A percentile compares a stretch with the other conserved stretches of the same genome.
phyloP scores from a whole-genome alignment of 2,888 invertebrate species.

The Ophioninae sp. region DNA sequence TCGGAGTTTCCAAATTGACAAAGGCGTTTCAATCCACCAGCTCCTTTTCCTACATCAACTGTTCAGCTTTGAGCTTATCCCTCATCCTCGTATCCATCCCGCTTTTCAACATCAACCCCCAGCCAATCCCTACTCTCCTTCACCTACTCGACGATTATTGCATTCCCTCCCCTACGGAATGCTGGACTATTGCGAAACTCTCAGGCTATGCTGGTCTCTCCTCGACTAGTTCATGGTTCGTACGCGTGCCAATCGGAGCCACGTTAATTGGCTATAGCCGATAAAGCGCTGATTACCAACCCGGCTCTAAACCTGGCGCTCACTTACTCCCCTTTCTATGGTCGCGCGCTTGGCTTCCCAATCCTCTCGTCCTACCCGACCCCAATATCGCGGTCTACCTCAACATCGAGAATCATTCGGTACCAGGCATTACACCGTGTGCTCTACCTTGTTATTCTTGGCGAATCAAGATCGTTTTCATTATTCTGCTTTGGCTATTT shows the following conservation, averaged over 20 bases:
- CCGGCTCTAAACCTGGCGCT: slow-evolving; percentile 65
- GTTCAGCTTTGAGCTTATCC: slow-evolving; percentile 1
- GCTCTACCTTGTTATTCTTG: slow-evolving; percentile 39
- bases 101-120: slow-evolving; percentile 21
- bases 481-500: neutral
- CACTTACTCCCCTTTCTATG: slow-evolving; percentile 38
- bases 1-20: slow-evolving; percentile 37
- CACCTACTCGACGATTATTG: slow-evolving; percentile 23
- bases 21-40: neutral
- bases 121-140: neutral
- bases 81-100: slow-evolving; percentile 22
- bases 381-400: slow-evolving; percentile 34
- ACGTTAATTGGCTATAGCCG: slow-evolving; percentile 77
- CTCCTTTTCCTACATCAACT: slow-evolving; percentile 12
- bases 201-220: slow-evolving; percentile 30
- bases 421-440: slow-evolving; percentile 32
- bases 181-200: slow-evolving; percentile 49
- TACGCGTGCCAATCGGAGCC: slow-evolving; percentile 76
- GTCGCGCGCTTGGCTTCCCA: slow-evolving; percentile 37
- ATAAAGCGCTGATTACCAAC: slow-evolving; percentile 78
- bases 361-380: slow-evolving; percentile 26
- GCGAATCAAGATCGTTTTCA: slow-evolving; percentile 18
- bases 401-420: slow-evolving; percentile 27
- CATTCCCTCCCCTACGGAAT: slow-evolving; percentile 40
- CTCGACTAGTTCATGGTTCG: slow-evolving; percentile 66